These are phyloP conservation scores for Drosophila setifemur DNA, from an alignment of 1,140 invertebrate species.

Conservation along the genomic window DNA sequence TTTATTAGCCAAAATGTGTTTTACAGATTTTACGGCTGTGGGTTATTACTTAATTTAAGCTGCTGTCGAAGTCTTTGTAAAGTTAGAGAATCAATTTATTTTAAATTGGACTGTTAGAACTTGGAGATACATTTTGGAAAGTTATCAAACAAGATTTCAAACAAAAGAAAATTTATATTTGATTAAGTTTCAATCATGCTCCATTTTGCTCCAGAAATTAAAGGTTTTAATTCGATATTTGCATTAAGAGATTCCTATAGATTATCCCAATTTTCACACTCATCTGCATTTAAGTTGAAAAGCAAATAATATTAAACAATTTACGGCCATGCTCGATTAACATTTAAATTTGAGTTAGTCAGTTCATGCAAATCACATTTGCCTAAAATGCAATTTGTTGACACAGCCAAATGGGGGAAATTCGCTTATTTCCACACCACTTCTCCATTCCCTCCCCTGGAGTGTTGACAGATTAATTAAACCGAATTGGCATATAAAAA, in stretches of 20 bases:
- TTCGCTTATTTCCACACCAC: neutral
- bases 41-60: slow-evolving; percentile 2
- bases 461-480: slow-evolving; percentile 47
- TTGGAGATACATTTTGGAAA: too few species aligned
- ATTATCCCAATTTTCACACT: neutral
- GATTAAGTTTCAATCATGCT: too few species aligned
- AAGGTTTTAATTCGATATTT: neutral
- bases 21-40: neutral
- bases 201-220: too few species aligned
- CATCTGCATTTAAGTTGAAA: neutral
- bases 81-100: neutral
- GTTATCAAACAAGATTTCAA: too few species aligned
- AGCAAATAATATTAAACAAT: neutral
- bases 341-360: neutral
- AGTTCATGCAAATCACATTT: neutral
- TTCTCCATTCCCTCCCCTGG: neutral
- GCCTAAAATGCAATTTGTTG: slow-evolving; percentile 13
- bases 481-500: slow-evolving; percentile 2
- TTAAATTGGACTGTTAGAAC: too few species aligned
- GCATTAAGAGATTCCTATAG: too few species aligned
- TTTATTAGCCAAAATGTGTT: slow-evolving; percentile 18
- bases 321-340: neutral
- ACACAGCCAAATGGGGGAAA: slow-evolving; percentile 17
- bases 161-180: too few species aligned
- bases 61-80: neutral